Evolutionary conservation across 2,113 vertebrate species (phyloP).

Genomic region (Menura novaehollandiae): DNA sequence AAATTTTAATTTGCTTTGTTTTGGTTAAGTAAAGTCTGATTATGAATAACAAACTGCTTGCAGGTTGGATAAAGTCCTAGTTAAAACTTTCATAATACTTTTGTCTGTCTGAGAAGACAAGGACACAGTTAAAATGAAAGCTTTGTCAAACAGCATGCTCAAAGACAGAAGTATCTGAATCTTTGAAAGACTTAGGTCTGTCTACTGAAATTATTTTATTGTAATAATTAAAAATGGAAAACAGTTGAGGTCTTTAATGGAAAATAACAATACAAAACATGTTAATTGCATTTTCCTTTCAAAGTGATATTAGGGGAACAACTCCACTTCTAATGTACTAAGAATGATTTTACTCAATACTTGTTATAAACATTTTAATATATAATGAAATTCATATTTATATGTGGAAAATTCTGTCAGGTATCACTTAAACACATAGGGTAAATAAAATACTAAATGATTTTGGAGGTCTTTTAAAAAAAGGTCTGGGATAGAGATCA

Average conservation of each 20-base stretch:
- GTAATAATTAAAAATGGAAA: constrained; percentile 25
- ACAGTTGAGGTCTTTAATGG: background rate
- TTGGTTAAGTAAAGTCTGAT: background rate
- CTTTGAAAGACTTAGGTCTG: background rate
- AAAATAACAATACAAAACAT: background rate
- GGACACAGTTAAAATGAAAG: background rate
- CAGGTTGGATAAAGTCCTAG: background rate
- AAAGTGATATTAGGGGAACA: background rate
- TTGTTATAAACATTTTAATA: background rate
- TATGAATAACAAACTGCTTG: background rate
- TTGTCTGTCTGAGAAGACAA: background rate
- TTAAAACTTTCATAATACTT: background rate
- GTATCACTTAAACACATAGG: background rate
- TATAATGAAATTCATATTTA: background rate
- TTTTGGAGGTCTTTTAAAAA: background rate
- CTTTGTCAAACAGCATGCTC: background rate
- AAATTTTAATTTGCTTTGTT: background rate
- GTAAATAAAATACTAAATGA: constrained; percentile 9
- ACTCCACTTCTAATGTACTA: background rate
- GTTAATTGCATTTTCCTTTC: background rate
- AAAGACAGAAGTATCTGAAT: background rate
- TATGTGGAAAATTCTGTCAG: background rate
- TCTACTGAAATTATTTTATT: background rate
- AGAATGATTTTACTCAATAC: background rate
- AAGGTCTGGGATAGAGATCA: background rate